phyloP scores from a whole-genome alignment of 2,113 vertebrate genomes.

The Cheilinus undulatus region DNA sequence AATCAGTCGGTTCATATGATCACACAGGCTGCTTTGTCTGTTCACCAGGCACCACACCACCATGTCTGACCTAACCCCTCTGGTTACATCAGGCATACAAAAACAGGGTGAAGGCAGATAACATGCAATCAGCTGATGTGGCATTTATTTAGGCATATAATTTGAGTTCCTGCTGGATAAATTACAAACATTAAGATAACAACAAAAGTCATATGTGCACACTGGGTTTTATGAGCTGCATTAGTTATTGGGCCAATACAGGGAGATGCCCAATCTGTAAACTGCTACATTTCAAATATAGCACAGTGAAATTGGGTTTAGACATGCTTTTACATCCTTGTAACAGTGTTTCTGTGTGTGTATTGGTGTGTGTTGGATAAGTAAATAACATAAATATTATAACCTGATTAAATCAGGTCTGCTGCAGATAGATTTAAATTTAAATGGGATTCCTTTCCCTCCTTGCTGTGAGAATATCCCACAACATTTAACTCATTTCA shows the following conservation, averaged over 20 bases:
- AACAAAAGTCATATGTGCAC: not conserved
- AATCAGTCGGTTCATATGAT: slow-evolving; percentile 19
- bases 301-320: slow-evolving; percentile 6
- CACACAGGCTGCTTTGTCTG: slow-evolving; percentile 15
- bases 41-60: not conserved
- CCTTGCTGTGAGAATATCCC: no score
- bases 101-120: not conserved
- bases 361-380: no score
- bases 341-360: no score
- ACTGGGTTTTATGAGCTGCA: not conserved
- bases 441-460: no score
- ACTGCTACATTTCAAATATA: no score
- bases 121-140: slow-evolving; percentile 9
- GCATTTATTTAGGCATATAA: not conserved
- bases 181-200: not conserved
- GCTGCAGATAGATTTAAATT: no score
- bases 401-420: no score
- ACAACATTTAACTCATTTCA: no score
- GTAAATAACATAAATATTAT: no score
- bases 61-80: not conserved
- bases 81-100: not conserved
- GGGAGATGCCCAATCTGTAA: no score
- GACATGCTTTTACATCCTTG: not conserved
- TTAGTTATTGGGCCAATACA: not conserved
- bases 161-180: not conserved